Percentiles rank a stretch among this genome's conserved stretches.
phyloP scores from a whole-genome alignment of 2,888 invertebrate genomes.

The Aleiodes alternator region DNA sequence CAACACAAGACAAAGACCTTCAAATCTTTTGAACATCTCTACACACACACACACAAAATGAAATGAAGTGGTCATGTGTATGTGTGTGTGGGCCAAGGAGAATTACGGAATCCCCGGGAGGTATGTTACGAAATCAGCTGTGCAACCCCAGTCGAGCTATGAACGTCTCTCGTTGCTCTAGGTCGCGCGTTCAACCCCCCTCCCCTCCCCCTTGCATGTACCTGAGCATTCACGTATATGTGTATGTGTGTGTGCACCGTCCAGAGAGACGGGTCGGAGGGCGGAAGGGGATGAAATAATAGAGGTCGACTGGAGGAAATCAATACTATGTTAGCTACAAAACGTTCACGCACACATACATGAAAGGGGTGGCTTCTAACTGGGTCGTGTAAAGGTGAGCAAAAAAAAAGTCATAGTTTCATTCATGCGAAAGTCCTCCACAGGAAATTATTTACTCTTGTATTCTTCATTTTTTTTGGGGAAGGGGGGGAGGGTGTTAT shows the following conservation, averaged over 20 bases:
- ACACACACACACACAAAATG: too few relatives aligned
- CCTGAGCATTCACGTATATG: neutral
- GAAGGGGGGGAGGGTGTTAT: too few relatives aligned
- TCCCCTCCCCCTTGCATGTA: neutral
- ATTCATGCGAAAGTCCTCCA: conserved; percentile 6
- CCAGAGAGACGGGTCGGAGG: neutral
- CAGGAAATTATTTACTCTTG: too few relatives aligned
- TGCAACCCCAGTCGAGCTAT: conserved; percentile 21
- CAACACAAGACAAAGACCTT: too few relatives aligned
- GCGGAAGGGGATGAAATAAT: neutral
- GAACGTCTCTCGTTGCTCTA: conserved; percentile 34
- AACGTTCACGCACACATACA: neutral
- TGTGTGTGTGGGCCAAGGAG: conserved; percentile 31
- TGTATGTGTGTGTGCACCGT: neutral
- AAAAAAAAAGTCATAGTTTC: too few relatives aligned
- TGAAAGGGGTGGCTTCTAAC: neutral
- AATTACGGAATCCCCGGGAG: conserved; percentile 53
- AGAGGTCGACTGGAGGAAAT: conserved; percentile 6
- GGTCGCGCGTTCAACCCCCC: conserved; percentile 33
- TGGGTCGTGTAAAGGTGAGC: neutral
- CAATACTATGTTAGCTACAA: neutral
- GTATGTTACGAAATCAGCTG: conserved; percentile 65
- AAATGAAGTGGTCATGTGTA: too few relatives aligned
- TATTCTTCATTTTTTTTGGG: too few relatives aligned
- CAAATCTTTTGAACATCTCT: too few relatives aligned